These are phyloP conservation scores for Listrodromus nycthemerus DNA, from an alignment of 2,888 invertebrate genomes.

Conservation along the genomic window DNA sequence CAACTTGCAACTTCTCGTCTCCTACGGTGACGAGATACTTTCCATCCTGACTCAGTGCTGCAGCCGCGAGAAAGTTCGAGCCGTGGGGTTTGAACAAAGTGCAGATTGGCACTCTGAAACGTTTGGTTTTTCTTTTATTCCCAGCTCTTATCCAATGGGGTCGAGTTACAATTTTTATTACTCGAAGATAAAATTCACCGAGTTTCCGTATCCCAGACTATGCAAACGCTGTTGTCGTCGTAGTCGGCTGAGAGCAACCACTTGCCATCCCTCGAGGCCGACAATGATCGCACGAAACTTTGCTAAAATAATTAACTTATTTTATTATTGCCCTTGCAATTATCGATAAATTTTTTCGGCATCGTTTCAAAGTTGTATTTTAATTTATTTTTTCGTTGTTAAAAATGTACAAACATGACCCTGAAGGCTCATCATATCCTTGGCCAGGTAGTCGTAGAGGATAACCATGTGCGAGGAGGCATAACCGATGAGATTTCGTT, in stretches of 20 bases:
- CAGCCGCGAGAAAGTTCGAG: conserved; percentile 81
- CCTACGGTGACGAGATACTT: conserved; percentile 87
- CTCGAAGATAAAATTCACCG: conserved; percentile 74
- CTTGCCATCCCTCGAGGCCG: conserved; percentile 85
- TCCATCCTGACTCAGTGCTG: conserved; percentile 86
- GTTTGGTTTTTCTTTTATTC: neutral
- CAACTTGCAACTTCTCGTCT: conserved; percentile 83
- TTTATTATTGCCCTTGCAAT: neutral
- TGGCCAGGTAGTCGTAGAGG: conserved; percentile 88
- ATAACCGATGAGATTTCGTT: conserved; percentile 87
- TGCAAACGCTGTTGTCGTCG: conserved; percentile 86
- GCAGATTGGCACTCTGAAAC: conserved; percentile 84
- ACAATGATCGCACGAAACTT: conserved; percentile 85
- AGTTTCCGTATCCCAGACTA: conserved; percentile 86
- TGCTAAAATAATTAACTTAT: conserved; percentile 82
- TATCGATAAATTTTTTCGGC: conserved; percentile 29
- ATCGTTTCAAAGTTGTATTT: neutral
- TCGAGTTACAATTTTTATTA: neutral
- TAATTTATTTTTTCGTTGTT: conserved; percentile 20
- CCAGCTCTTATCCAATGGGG: neutral
- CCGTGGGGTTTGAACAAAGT: conserved; percentile 87
- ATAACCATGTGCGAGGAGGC: conserved; percentile 88
- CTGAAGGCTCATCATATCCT: conserved; percentile 87
- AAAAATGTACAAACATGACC: conserved; percentile 87
- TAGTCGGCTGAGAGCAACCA: conserved; percentile 88